phyloP scores from a whole-genome alignment of 2,888 invertebrate genomes.

The Galerucella calmariensis region DNA sequence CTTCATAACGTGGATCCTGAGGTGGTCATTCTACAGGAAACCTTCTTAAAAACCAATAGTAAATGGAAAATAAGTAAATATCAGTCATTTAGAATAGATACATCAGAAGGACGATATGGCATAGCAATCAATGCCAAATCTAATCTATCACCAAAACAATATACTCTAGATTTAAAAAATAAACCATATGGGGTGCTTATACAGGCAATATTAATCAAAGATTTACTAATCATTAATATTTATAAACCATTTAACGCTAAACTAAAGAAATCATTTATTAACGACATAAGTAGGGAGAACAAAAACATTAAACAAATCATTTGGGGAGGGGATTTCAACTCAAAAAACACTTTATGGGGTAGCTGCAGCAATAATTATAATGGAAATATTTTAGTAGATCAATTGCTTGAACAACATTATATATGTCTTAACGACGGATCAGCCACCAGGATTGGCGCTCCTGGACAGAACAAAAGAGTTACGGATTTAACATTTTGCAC shows the following conservation, averaged over 20 bases:
- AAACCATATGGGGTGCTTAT: neutral
- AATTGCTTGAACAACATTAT: no score
- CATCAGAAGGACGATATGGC: neutral
- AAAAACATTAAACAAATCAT: neutral
- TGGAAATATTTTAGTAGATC: neutral
- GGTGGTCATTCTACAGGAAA: neutral
- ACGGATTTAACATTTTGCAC: slow-evolving; percentile 3
- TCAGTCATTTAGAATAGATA: neutral
- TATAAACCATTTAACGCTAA: neutral
- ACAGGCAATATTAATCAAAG: neutral
- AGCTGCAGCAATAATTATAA: neutral
- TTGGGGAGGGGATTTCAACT: neutral
- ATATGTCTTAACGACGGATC: neutral
- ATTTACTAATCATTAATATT: neutral
- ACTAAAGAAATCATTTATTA: neutral
- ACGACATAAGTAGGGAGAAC: neutral
- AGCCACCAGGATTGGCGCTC: no score
- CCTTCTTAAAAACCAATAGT: neutral
- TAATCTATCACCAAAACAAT: neutral
- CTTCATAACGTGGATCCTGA: neutral
- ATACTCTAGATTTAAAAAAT: neutral
- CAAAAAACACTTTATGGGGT: neutral
- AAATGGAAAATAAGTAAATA: neutral
- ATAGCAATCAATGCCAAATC: neutral
- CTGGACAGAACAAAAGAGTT: neutral